Base-by-base conservation (phyloP, 2,797 vertebrate genomes). In the Tapera naevia region DNA sequence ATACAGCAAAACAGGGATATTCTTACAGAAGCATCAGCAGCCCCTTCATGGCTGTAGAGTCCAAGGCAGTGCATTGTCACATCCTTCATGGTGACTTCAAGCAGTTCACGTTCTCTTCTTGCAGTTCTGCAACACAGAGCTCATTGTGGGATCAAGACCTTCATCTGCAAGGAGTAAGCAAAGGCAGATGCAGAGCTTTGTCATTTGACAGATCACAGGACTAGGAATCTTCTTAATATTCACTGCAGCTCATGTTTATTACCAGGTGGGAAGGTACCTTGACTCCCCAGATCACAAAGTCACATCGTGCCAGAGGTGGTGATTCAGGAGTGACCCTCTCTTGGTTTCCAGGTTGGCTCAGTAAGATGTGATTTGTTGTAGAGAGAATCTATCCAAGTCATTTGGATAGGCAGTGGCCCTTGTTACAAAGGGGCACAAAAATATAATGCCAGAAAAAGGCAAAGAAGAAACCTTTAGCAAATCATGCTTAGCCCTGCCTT, bases 321-420 rank as follows among this genome's bases (percentile, higher is more conserved):
- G 5, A 24, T 39, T 56, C 25, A 54, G 71, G 51, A 81, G 27
- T 7, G 21, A 24, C 30, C 37, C 17, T 69, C 19, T 16, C 54
- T 35, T 61, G 17, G 33, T 91, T 93, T 76, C 72, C 82, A 69
- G 70, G 65, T 86, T 93, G 84, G 83, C 74, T 79, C 79, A 75
- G 78, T 76, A 84, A 83, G 88, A 75, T 65, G 80, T 71, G 85
- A 87, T 94, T 95, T 93, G 86, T 94, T 84, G 28, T 61, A 37
- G 60, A 67, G 50, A 64, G 67, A 46, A 58, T 58, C 94, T 84
- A 1, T 84, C 86, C 56, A 80, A 93, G 74, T 81, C 46, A 24
- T 86, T 65, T 80, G 87, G 69, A 84, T 80, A 88, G 70, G 21
- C 23, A 82, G 3, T 18, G 81, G 86, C 84, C 80, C 57, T 92